These are phyloP conservation scores for Lynx canadensis DNA, from an alignment of 2,113 vertebrate genomes.

Conservation along the genomic window DNA sequence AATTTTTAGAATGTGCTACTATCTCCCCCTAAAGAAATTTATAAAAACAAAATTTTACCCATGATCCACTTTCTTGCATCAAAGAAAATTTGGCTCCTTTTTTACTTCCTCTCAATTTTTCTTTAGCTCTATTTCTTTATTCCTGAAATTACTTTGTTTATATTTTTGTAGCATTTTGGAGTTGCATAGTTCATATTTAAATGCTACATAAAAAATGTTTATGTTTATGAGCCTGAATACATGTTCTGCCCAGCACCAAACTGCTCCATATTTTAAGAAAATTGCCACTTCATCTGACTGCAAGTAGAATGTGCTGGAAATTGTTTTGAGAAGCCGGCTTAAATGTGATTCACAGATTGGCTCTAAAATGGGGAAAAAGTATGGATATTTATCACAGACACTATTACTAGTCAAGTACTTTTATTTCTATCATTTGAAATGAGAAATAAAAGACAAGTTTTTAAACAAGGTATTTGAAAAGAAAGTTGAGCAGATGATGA, in stretches of 20 bases:
- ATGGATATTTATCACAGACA: constrained; percentile 41
- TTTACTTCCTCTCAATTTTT: not conserved
- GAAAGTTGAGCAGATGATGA: constrained; percentile 29
- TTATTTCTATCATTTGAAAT: constrained; percentile 62
- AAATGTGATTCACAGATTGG: constrained; percentile 68
- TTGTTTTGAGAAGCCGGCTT: constrained; percentile 58
- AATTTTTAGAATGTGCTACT: not conserved
- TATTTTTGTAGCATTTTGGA: constrained; percentile 56
- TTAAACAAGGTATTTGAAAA: constrained; percentile 45
- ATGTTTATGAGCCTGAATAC: constrained; percentile 73
- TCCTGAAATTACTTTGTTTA: constrained; percentile 64
- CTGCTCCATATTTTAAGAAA: constrained; percentile 76
- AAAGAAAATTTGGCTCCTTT: not conserved
- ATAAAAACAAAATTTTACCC: not conserved
- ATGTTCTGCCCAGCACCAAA: constrained; percentile 63
- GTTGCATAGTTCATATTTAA: constrained; percentile 67
- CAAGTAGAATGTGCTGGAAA: constrained; percentile 69
- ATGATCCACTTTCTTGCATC: not conserved
- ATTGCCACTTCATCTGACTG: constrained; percentile 77
- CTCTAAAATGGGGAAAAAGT: constrained; percentile 43
- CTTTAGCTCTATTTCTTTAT: constrained; percentile 40
- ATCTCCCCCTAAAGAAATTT: not conserved
- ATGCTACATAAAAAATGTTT: constrained; percentile 72
- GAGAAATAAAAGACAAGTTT: constrained; percentile 57
- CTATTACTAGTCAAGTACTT: constrained; percentile 35